A percentile compares a stretch with the other conserved stretches of the same genome.
Evolutionary conservation across 2,888 invertebrate genomes (phyloP).

Genomic region (Himalopsyche japonica): DNA sequence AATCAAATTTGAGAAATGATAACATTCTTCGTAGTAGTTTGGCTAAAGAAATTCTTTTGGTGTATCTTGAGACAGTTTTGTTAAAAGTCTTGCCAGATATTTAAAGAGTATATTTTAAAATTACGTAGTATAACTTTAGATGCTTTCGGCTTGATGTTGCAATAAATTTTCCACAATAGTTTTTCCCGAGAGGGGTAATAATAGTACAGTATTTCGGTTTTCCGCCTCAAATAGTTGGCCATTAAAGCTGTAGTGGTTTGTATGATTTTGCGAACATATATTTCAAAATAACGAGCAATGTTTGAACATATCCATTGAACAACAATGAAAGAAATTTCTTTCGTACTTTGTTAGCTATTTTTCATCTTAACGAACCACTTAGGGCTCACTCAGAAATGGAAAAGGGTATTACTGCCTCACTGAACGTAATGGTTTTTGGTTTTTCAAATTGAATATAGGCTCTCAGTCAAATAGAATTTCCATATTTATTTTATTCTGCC

Average conservation of each 20-base stretch:
- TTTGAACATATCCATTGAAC: slow-evolving; percentile 20
- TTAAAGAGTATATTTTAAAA: too few relatives aligned
- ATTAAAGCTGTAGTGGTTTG: background rate
- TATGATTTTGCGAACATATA: slow-evolving; percentile 17
- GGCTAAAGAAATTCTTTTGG: too few relatives aligned
- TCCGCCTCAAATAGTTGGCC: slow-evolving; percentile 3
- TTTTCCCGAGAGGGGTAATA: background rate
- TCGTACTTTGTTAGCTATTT: slow-evolving; percentile 9
- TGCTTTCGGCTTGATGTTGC: too few relatives aligned
- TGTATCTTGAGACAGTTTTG: too few relatives aligned
- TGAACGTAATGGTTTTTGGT: background rate
- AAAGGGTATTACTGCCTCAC: slow-evolving; percentile 3
- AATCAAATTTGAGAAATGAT: too few relatives aligned
- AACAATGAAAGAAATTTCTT: slow-evolving; percentile 24
- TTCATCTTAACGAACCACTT: slow-evolving; percentile 34
- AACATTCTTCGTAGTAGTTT: too few relatives aligned
- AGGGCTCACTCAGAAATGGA: background rate
- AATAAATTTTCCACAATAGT: background rate
- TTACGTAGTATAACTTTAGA: too few relatives aligned
- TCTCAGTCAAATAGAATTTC: background rate
- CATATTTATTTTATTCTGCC: background rate
- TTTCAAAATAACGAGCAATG: slow-evolving; percentile 19
- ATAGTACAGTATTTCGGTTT: background rate
- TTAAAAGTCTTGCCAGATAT: too few relatives aligned
- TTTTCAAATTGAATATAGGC: background rate